Base-by-base conservation (phyloP, 2,113 vertebrate genomes). In the Pollimyrus isidori region DNA sequence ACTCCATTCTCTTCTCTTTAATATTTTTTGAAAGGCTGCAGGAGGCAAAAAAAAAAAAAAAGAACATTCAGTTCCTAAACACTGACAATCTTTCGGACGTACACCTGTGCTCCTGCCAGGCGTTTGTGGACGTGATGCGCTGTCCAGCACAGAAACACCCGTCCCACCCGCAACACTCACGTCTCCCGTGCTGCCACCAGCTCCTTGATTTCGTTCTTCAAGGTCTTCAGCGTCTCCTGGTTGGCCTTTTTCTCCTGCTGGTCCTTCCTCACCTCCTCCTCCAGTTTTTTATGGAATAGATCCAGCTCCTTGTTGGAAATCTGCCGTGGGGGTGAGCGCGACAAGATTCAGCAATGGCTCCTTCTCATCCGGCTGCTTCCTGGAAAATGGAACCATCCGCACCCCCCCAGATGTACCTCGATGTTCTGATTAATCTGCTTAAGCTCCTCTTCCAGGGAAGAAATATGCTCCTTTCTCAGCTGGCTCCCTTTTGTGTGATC, bases 161-260 rank as follows among this genome's bases (percentile, higher is more conserved):
- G 1, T 11, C 62, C 62, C n/a, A 19, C 62, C 10, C n/a, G 4
- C 15, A 26, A 0, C 87, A 95, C 96, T 94, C 92, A 97, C 97
- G 87, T 93, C 4, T 95, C 95, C 2, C 92, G 95, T 3, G 93
- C 89, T 50, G 95, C 95, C 0, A 69, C 52, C 89, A 97, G 90
- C 46, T 94, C 95, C 89, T 96, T 97, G 0, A 92, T 94, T 86
- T 96, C 95, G 89, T 82, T 92, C 93, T 93, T 98, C 53, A 98
- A 91, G 0, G 91, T 48, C 92, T 95, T 98, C 17, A 98, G 92
- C 3, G 87, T 95, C 21, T 98, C 97, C 91, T 97, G 95, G 53
- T 96, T 96, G 90, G 97, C 96, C 53, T 95, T 97, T 92, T 97
- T 99, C 92, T 98, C 97, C 89, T 96, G 96, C 89, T 97, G 97